Percentiles rank a stretch among this genome's conserved stretches.
Evolutionary conservation across 2,797 vertebrate genomes (phyloP).

Genomic region (Tolypeutes matacus): DNA sequence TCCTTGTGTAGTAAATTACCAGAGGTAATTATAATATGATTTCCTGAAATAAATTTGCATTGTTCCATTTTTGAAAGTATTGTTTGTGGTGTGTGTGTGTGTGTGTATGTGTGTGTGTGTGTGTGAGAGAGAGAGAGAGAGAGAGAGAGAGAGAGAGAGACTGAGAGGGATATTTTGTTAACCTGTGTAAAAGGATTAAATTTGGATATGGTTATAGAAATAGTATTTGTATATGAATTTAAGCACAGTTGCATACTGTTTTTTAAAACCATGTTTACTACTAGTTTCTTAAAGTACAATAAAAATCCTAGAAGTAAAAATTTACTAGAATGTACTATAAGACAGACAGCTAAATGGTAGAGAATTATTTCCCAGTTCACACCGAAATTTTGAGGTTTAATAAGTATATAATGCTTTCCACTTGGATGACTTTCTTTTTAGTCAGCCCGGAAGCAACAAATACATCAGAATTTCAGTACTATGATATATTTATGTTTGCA

Average conservation of each 20-base stretch:
- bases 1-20: neutral
- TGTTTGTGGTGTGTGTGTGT: neutral
- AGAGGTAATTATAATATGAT: neutral
- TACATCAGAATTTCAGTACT: constrained; percentile 36
- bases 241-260: constrained; percentile 63
- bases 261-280: constrained; percentile 64
- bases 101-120: too few species aligned
- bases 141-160: too few species aligned
- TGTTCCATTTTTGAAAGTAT: neutral
- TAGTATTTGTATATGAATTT: constrained; percentile 80
- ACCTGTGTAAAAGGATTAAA: neutral
- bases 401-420: constrained; percentile 66
- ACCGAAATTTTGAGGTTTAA: constrained; percentile 63
- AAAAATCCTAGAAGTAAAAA: constrained; percentile 60
- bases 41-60: constrained; percentile 51
- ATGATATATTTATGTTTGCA: constrained; percentile 74
- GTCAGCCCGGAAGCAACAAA: constrained; percentile 62
- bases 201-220: constrained; percentile 23
- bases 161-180: neutral
- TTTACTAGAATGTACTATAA: constrained; percentile 46
- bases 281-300: constrained; percentile 61
- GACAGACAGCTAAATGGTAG: constrained; percentile 17
- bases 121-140: too few species aligned
- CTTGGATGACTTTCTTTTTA: constrained; percentile 68
- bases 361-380: constrained; percentile 54